Evolutionary conservation across 64 coral and sea anemone species (phyloP).

Genomic region (Astreopora myriophthalma): DNA sequence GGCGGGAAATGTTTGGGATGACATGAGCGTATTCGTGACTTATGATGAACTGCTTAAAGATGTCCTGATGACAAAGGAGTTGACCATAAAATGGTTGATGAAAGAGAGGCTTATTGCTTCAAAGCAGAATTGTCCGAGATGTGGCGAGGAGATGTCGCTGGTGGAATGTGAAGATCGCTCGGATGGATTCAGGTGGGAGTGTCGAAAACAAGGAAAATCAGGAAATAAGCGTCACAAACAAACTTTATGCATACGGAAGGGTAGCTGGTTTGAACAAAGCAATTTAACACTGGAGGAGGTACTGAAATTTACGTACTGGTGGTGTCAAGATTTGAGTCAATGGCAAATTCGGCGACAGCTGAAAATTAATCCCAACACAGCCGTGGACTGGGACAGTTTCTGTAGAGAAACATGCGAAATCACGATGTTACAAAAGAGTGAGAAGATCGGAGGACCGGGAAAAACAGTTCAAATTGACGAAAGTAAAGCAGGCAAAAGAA

Average conservation of each 20-base stretch:
- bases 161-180: neutral
- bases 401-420: neutral
- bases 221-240: neutral
- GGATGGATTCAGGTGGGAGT: neutral
- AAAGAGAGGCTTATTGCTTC: constrained; percentile 7
- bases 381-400: neutral
- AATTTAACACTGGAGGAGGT: neutral
- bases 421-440: neutral
- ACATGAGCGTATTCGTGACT: neutral
- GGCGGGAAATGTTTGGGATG: neutral
- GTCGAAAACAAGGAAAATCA: neutral
- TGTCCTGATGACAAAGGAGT: neutral
- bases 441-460: neutral
- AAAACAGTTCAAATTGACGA: neutral
- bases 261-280: neutral
- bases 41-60: neutral
- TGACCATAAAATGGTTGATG: neutral
- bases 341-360: neutral
- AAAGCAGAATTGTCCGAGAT: neutral
- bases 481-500: neutral
- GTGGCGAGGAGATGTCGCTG: neutral
- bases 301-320: neutral
- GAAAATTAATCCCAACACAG: neutral
- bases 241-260: neutral
- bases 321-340: neutral